A percentile compares a stretch with the other conserved stretches of the same genome.
Conservation (phyloP, 2,888 invertebrate species). For the Stenichneumon culpator region DNA sequence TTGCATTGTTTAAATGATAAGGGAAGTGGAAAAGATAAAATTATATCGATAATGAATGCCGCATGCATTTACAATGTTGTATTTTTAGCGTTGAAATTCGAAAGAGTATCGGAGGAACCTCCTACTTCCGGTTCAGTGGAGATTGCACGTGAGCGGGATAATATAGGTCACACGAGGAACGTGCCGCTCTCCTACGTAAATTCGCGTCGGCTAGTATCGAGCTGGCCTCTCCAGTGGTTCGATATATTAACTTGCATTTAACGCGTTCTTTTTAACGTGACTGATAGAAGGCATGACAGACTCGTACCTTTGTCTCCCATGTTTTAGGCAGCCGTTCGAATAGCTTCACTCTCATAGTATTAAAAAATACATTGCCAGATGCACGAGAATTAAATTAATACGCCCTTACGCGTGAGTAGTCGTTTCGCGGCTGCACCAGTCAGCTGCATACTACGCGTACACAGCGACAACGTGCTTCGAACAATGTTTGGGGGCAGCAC, state of each 20-base stretch:
- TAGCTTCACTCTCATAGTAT: constrained; percentile 72
- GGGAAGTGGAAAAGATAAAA: neutral
- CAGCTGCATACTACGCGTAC: constrained; percentile 30
- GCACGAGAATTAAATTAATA: constrained; percentile 14
- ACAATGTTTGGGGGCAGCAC: constrained; percentile 55
- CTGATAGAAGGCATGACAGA: neutral
- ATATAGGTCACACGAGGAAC: constrained; percentile 59
- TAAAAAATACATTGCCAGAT: constrained; percentile 33
- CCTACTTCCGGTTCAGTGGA: constrained; percentile 42
- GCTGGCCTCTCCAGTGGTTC: neutral
- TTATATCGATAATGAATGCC: neutral
- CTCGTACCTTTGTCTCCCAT: constrained; percentile 79
- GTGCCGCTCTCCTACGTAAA: constrained; percentile 32
- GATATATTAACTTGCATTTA: constrained; percentile 6
- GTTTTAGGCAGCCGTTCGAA: constrained; percentile 60
- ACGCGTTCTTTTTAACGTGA: neutral
- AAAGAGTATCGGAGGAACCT: neutral
- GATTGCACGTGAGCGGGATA: constrained; percentile 38
- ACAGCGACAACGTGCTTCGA: constrained; percentile 13
- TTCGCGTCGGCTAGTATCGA: constrained; percentile 56
- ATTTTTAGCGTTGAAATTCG: neutral
- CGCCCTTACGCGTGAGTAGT: constrained; percentile 9
- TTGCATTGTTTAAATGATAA: neutral
- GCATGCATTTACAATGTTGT: neutral
- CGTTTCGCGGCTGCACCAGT: constrained; percentile 46